A percentile compares a stretch with the other conserved stretches of the same genome.
These are phyloP conservation scores for Apis dorsata DNA, from an alignment of 1,140 invertebrate genomes.

Conservation along the genomic window DNA sequence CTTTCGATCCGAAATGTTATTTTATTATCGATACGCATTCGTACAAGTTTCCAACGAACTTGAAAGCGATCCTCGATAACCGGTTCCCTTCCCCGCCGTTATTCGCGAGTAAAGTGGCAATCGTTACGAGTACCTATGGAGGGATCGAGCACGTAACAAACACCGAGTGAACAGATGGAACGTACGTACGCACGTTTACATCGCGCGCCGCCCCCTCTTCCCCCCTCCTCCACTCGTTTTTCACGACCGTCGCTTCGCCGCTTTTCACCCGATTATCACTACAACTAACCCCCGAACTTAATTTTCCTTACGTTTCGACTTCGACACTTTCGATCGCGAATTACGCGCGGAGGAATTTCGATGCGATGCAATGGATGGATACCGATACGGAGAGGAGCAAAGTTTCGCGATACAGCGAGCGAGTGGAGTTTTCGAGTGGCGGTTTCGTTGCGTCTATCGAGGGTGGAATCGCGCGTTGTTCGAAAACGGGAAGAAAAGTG, in stretches of 20 bases:
- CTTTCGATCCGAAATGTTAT: neutral
- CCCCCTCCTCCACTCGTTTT: neutral
- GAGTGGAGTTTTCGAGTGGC: neutral
- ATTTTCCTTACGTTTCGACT: neutral
- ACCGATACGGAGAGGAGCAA: neutral
- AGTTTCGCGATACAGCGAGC: slow-evolving; percentile 16
- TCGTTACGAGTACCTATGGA: neutral
- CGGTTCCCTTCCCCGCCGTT: neutral
- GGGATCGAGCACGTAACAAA: neutral
- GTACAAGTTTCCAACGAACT: too few relatives aligned
- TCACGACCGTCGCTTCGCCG: neutral
- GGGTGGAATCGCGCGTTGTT: neutral
- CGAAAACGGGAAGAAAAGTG: neutral
- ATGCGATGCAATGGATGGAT: neutral
- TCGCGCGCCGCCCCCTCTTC: too few relatives aligned
- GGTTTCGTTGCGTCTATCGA: neutral
- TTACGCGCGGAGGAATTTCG: neutral
- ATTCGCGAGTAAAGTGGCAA: neutral
- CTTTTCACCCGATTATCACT: neutral
- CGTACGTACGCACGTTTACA: too few relatives aligned
- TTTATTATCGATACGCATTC: neutral
- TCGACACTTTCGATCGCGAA: slow-evolving; percentile 12
- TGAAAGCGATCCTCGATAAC: neutral
- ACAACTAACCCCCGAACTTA: neutral
- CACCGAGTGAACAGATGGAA: too few relatives aligned